Percentiles rank a stretch among this genome's conserved stretches.
phyloP scores from a whole-genome alignment of 2,113 vertebrate species.

The Nothobranchius kuhntae region DNA sequence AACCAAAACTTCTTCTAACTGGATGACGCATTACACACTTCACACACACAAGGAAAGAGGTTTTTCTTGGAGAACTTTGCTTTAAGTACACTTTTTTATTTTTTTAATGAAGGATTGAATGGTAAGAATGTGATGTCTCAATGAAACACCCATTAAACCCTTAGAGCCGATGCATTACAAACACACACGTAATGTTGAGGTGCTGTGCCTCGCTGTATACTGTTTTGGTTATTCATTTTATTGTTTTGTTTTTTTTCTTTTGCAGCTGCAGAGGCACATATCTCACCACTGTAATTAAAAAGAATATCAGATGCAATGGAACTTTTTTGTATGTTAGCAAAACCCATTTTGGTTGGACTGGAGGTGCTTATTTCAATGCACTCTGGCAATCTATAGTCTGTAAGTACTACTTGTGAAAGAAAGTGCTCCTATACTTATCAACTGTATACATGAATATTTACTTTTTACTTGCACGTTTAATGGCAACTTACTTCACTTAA shows the following conservation, averaged over 20 bases:
- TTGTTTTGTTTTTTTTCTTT: slow-evolving; percentile 31
- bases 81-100: slow-evolving; percentile 71
- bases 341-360: slow-evolving; percentile 80
- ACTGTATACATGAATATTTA: slow-evolving; percentile 94
- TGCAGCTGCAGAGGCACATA: slow-evolving; percentile 75
- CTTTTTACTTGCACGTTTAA: slow-evolving; percentile 98
- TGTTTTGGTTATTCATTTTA: slow-evolving; percentile 69
- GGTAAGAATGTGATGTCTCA: slow-evolving; percentile 57
- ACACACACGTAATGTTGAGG: slow-evolving; percentile 45
- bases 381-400: slow-evolving; percentile 92
- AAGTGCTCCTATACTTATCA: slow-evolving; percentile 95
- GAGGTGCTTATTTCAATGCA: slow-evolving; percentile 83
- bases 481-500: slow-evolving; percentile 85
- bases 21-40: slow-evolving; percentile 57
- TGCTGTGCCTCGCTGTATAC: slow-evolving; percentile 69
- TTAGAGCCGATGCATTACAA: slow-evolving; percentile 34
- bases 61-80: slow-evolving; percentile 80
- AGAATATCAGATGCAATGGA: slow-evolving; percentile 85
- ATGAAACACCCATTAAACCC: slow-evolving; percentile 35
- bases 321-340: slow-evolving; percentile 85
- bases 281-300: slow-evolving; percentile 78
- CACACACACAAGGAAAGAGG: slow-evolving; percentile 54
- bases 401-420: slow-evolving; percentile 93
- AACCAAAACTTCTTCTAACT: slow-evolving; percentile 77
- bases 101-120: slow-evolving; percentile 72